Conservation (phyloP, 2,888 invertebrate genomes). For the Xestia ashworthii region DNA sequence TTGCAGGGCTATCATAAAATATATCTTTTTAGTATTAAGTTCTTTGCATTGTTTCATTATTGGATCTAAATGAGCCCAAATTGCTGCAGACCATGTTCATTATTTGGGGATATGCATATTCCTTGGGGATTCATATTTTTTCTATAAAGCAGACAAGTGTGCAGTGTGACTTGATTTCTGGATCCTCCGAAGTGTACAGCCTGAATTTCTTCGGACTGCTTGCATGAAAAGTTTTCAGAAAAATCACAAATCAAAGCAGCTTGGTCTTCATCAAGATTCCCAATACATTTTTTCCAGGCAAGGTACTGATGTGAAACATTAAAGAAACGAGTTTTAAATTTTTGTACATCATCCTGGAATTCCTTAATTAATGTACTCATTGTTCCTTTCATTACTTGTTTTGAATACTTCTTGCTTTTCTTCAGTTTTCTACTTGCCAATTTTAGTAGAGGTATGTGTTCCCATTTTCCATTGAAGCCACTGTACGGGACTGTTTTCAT, state of each 20-base stretch:
- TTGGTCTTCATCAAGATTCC: no score
- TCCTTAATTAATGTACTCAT: constrained; percentile 2
- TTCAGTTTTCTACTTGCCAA: not conserved
- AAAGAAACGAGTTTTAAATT: constrained; percentile 7
- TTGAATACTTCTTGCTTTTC: constrained; percentile 20
- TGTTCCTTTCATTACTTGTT: constrained; percentile 9
- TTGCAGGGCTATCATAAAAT: no score
- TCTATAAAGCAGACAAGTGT: no score
- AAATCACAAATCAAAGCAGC: constrained; percentile 40
- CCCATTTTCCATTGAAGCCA: constrained; percentile 24
- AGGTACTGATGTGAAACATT: constrained; percentile 6
- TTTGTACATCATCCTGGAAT: constrained; percentile 3
- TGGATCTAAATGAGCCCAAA: no score
- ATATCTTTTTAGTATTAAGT: no score
- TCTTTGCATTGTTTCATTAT: no score
- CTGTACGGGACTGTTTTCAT: constrained; percentile 7
- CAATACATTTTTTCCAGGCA: not conserved
- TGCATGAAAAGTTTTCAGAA: constrained; percentile 48
- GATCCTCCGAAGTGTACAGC: no score
- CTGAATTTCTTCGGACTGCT: constrained; percentile 22
- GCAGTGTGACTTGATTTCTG: no score
- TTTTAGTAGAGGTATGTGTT: constrained; percentile 11
- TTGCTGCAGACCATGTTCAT: no score
- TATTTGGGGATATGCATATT: no score
- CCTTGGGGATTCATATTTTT: no score